Base-by-base conservation (phyloP, 2,113 vertebrate genomes). In the Calonectris borealis region DNA sequence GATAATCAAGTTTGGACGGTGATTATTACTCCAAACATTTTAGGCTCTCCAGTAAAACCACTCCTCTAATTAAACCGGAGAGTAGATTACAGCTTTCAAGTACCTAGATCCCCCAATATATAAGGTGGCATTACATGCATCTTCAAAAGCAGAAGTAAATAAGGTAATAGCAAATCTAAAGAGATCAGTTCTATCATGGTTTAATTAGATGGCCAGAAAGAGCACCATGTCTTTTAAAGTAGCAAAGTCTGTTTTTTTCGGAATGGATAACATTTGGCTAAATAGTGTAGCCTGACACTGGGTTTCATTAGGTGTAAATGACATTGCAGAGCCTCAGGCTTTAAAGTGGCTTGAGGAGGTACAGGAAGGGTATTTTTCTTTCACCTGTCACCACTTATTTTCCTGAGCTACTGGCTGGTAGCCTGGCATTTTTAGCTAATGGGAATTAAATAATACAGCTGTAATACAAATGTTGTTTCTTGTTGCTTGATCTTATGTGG, bases 351-450 rank as follows among this genome's bases (percentile, higher is more conserved):
- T 91, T 51, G 94, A 95, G 95, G 94, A 96, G 93, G 94, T 81
- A 69, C 80, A 26, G 48, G 79, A 95, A 96, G 68, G 94, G 88
- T 94, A 94, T 98, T 98, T 98, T 97, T 98, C 97, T 98, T 98
- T 97, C 96, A 98, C 98, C 98, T 98, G 98, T 98, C 98, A 96
- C 95, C 94, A 97, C 97, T 97, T 98, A 97, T 96, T 98, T 98
- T 97, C 93, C 93, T 70, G 92, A 97, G 90, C 96, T 98, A 97
- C 98, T 96, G 96, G 97, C 97, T 93, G 82, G 96, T 97, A 97
- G 97, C 97, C 93, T 88, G 36, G 94, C 95, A 90, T 96, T 98
- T 98, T 96, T 93, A 96, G 94, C 96, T 98, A 97, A 98, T 96
- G 94, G 96, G 96, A 97, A 98, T 98, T 97, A 97, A 98, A 97